phyloP scores from a whole-genome alignment of 2,113 vertebrate genomes.

The Rafetus swinhoei region DNA sequence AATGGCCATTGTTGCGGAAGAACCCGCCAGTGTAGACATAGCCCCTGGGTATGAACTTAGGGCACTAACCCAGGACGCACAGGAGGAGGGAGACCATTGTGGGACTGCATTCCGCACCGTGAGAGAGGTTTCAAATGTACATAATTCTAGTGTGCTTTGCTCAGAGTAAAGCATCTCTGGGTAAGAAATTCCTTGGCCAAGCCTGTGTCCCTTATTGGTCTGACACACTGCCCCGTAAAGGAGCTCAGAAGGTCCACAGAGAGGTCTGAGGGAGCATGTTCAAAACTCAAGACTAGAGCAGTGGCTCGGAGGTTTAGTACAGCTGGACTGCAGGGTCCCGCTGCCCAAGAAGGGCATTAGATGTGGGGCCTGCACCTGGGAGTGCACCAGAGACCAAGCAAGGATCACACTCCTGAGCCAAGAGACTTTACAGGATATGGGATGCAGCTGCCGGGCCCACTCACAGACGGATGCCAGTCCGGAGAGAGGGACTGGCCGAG shows the following conservation, averaged over 20 bases:
- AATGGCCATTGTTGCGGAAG: too few relatives aligned
- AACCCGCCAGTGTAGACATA: too few relatives aligned
- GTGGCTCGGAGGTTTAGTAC: neutral
- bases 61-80: neutral
- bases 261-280: fast-evolving
- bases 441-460: neutral
- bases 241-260: neutral
- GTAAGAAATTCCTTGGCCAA: neutral
- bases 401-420: neutral
- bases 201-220: fast-evolving
- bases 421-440: neutral
- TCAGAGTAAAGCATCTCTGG: neutral
- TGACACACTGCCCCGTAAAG: neutral
- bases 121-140: neutral
- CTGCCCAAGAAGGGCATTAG: neutral
- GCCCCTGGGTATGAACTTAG: too few relatives aligned
- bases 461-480: neutral
- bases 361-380: fast-evolving
- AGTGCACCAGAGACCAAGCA: neutral
- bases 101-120: neutral
- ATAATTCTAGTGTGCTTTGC: neutral
- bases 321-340: too few relatives aligned
- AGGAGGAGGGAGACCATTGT: neutral
- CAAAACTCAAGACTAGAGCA: neutral
- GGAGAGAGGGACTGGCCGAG: neutral